Evolutionary conservation across 2,113 vertebrate species (phyloP), one percentile per base, ranked within the genome.

Genomic region (Rhinoptilus africanus): DNA sequence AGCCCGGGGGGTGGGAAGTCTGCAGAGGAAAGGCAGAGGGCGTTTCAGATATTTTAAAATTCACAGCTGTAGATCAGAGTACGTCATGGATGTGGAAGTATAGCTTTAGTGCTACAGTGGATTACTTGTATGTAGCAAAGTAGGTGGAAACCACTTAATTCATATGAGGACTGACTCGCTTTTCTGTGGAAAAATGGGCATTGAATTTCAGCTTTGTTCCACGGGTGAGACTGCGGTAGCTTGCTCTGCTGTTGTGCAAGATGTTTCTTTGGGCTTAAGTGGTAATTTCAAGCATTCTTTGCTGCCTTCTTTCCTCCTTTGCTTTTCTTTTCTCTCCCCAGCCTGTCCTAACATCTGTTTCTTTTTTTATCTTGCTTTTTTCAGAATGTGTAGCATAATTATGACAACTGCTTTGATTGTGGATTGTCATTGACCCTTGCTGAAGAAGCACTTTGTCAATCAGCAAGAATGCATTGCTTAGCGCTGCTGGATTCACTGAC

Each of bases 321-420:
- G 23, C 57, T 60, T 84, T 87, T 56, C 53, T 62, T 26, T 82
- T 89, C 28, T 76, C 67, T 77, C 57, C 51, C 19, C 10, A 88
- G 53, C 37, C 68, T 94, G 8, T 72, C 37, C 50, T 85, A 54
- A 64, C 26, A 78, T 84, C 28, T 85, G 18, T 60, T 74, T 95
- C 37, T 16, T 63, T 63, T 90, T 96, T 80, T 75, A 73, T 79
- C 35, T 48, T 53, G 34, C 27, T 45, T 89, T 89, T 81, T 87
- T 85, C 37, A 91, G 16, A 89, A 30, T 76, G 8, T 76, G 8
- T 95, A 60, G 41, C 37, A 34, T 71, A 92, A 91, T 94, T 82
- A 80, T 73, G 57, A 72, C 68, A 93, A 41, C 73, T 85, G 35
- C 37, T 95, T 95, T 97, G 90, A 62, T 82, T 88, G n/a, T 89